Base-by-base conservation (phyloP, 2,113 vertebrate genomes). In the Rhabdornis inornatus region DNA sequence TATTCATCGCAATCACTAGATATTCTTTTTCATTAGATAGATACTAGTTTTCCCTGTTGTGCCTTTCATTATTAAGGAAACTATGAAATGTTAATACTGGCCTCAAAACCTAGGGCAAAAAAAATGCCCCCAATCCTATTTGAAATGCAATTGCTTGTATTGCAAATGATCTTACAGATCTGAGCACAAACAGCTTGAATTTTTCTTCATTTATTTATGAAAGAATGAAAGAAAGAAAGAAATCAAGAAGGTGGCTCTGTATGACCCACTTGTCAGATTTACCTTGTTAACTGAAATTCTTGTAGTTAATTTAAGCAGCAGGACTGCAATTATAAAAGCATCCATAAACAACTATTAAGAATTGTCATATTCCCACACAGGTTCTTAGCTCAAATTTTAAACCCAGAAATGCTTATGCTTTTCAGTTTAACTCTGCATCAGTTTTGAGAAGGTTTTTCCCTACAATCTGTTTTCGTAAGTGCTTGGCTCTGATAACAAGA, bases 21-120 rank as follows among this genome's bases (percentile, higher is more conserved):
- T 86, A 96, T 87, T 96, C 70, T 91, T 97, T 95, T 93, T 96
- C 94, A 95, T 96, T 96, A 95, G 77, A 64, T 44, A 79, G 74
- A 94, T 75, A 76, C 75, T 55, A 75, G 72, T 94, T 94, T 96
- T 91, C 56, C 77, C 95, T 90, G 42, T 87, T 96, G 82, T 83
- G 75, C 40, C 55, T 90, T 95, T 88, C 74, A 64, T 94, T 92
- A 83, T 91, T 94, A 91, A 92, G 53, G 57, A 40, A 94, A 91
- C 74, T 91, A 90, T 80, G 78, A 94, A 96, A 96, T 92, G 89
- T 85, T 93, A 94, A 96, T 94, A 83, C 4, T 56, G 74, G 70
- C 63, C 89, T 92, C 86, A 93, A 94, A 96, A 88, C 28, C 22
- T 76, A 87, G 37, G 72, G 69, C 60, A 95, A 90, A 95, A 85